A percentile compares a stretch with the other conserved stretches of the same genome.
Conservation (phyloP, 2,888 invertebrate genomes). For the Caprella mutica region DNA sequence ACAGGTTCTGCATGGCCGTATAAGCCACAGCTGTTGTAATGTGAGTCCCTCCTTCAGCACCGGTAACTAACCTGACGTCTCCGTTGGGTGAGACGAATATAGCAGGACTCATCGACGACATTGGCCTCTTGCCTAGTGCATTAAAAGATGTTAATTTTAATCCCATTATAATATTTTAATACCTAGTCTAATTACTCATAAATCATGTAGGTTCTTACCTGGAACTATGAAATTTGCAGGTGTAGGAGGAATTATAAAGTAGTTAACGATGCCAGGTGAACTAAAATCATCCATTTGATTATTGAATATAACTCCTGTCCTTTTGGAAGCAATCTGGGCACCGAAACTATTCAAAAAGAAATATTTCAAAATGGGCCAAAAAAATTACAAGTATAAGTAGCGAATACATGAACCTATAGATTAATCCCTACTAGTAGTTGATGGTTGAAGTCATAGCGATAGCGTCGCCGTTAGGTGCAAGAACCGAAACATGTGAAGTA, state of each 20-base stretch:
- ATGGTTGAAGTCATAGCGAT: conserved; percentile 83
- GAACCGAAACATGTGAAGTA: conserved; percentile 77
- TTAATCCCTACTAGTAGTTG: conserved; percentile 62
- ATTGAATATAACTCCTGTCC: conserved; percentile 77
- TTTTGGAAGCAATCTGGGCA: conserved; percentile 56
- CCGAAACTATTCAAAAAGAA: conserved; percentile 51
- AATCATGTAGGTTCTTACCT: conserved; percentile 40
- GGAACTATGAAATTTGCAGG: conserved; percentile 71
- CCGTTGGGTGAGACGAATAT: conserved; percentile 55
- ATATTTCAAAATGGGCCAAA: background rate
- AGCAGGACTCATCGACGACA: conserved; percentile 83
- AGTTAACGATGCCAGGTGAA: conserved; percentile 52
- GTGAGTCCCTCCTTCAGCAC: conserved; percentile 32
- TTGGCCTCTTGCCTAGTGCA: conserved; percentile 52
- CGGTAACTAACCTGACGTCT: conserved; percentile 47
- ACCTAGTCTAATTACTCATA: background rate
- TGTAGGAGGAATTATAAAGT: conserved; percentile 64
- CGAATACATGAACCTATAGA: background rate
- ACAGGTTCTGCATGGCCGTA: conserved; percentile 53
- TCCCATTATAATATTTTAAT: background rate
- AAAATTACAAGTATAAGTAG: background rate
- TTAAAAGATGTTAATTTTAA: background rate
- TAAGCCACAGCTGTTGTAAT: conserved; percentile 27
- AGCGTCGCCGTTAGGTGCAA: conserved; percentile 77
- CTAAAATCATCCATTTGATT: conserved; percentile 87